Evolutionary conservation across 2,888 invertebrate species (phyloP).

Genomic region (Boloria selene): DNA sequence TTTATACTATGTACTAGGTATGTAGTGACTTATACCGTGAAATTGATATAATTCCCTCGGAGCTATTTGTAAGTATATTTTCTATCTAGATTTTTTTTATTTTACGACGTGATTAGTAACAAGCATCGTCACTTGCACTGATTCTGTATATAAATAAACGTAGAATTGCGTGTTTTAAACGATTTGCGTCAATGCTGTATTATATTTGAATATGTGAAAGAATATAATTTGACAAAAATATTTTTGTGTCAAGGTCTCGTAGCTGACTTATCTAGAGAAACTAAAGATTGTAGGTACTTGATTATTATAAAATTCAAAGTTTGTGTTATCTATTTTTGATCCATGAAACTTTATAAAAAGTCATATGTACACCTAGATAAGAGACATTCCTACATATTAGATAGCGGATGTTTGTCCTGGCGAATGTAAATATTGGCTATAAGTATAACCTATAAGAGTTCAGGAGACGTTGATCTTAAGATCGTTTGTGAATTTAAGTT

Average conservation of each 20-base stretch:
- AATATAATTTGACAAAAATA: constrained; percentile 13
- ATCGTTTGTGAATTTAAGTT: constrained; percentile 22
- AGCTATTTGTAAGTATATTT: too few species aligned
- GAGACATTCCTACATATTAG: constrained; percentile 32
- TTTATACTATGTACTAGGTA: too few species aligned
- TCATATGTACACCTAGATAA: constrained; percentile 28
- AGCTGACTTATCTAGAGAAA: constrained; percentile 1
- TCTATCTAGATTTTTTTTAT: too few species aligned
- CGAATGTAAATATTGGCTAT: constrained; percentile 37
- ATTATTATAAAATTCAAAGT: constrained; percentile 4
- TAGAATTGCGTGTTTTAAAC: neutral
- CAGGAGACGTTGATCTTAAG: constrained; percentile 11
- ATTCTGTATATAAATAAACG: constrained; percentile 5
- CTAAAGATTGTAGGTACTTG: constrained; percentile 11
- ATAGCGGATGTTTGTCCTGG: constrained; percentile 41
- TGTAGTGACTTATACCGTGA: too few species aligned
- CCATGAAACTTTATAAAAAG: constrained; percentile 28
- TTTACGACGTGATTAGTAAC: too few species aligned
- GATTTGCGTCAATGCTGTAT: constrained; percentile 10
- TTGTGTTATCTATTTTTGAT: constrained; percentile 32
- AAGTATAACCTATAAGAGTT: constrained; percentile 13
- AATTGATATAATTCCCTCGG: too few species aligned
- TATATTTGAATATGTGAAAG: constrained; percentile 9
- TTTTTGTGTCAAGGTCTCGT: constrained; percentile 10
- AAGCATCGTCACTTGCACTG: constrained; percentile 4